Evolutionary conservation across 2,797 vertebrate species (phyloP).

Genomic region (Lithobates pipiens): DNA sequence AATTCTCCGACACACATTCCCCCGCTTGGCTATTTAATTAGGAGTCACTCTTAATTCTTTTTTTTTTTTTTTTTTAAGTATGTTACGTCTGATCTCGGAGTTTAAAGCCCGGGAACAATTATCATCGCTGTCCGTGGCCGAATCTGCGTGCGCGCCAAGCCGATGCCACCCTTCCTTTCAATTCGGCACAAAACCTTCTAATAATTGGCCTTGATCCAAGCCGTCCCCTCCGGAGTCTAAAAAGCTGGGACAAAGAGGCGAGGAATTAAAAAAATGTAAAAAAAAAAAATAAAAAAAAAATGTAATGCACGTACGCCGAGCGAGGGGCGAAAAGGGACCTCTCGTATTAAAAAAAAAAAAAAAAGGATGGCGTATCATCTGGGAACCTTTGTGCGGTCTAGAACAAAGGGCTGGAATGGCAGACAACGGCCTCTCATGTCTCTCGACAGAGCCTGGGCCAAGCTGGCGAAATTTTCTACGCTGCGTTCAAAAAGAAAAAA

Average conservation of each 20-base stretch:
- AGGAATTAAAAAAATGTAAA: background rate
- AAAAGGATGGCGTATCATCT: conserved; percentile 24
- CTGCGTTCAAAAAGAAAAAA: background rate
- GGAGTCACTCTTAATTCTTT: too few relatives aligned
- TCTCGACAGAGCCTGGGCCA: background rate
- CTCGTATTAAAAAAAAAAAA: background rate
- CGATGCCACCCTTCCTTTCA: conserved; percentile 26
- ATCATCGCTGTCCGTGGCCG: background rate
- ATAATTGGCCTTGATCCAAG: conserved; percentile 21
- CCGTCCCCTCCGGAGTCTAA: background rate
- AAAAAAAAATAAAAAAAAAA: background rate
- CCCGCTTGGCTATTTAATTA: background rate
- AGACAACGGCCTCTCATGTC: conserved; percentile 35
- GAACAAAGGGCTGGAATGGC: conserved; percentile 45
- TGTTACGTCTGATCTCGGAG: background rate
- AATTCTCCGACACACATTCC: background rate
- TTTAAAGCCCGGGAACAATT: background rate
- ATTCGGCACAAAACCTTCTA: conserved; percentile 9
- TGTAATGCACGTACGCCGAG: background rate
- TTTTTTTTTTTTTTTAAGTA: background rate
- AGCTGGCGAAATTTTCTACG: background rate
- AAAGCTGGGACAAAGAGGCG: background rate
- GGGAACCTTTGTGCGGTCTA: conserved; percentile 43
- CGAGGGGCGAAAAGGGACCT: background rate
- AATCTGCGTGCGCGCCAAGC: background rate